These are phyloP conservation scores for Chelonus formosanus DNA, from an alignment of 2,888 invertebrate genomes.

Conservation along the genomic window DNA sequence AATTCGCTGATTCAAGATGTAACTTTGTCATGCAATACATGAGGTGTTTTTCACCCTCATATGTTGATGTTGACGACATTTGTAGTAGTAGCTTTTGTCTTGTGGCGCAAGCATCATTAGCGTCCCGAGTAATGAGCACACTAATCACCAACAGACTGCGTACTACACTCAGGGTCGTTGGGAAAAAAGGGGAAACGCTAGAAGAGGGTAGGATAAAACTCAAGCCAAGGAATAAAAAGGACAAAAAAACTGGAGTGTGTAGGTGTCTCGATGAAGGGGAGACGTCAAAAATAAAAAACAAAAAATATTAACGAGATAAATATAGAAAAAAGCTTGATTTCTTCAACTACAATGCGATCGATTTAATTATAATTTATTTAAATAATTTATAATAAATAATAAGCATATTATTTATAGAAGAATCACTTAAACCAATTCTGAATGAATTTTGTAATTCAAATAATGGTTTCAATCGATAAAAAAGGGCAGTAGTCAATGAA, in stretches of 20 bases:
- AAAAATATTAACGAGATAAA: neutral
- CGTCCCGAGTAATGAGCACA: constrained; percentile 61
- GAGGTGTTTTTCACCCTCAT: constrained; percentile 32
- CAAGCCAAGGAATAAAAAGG: neutral
- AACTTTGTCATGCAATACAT: constrained; percentile 21
- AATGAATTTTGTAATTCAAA: too few relatives aligned
- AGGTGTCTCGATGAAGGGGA: constrained; percentile 10
- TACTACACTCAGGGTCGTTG: constrained; percentile 40
- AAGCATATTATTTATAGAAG: too few relatives aligned
- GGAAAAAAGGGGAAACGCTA: constrained; percentile 22
- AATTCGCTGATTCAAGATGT: constrained; percentile 29
- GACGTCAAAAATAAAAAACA: constrained; percentile 12
- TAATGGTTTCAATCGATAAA: too few relatives aligned
- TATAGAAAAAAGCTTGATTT: neutral
- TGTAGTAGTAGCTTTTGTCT: constrained; percentile 40
- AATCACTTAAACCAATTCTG: too few relatives aligned
- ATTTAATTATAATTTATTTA: too few relatives aligned
- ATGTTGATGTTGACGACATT: constrained; percentile 34
- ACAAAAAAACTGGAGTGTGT: neutral
- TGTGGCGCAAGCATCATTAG: constrained; percentile 58
- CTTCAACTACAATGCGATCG: too few relatives aligned
- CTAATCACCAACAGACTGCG: constrained; percentile 60
- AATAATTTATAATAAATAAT: too few relatives aligned
- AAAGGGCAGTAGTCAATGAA: neutral
- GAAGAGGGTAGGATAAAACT: constrained; percentile 30